Evolutionary conservation across 2,797 vertebrate species (phyloP).

Genomic region (Mormyrops boulengeri): DNA sequence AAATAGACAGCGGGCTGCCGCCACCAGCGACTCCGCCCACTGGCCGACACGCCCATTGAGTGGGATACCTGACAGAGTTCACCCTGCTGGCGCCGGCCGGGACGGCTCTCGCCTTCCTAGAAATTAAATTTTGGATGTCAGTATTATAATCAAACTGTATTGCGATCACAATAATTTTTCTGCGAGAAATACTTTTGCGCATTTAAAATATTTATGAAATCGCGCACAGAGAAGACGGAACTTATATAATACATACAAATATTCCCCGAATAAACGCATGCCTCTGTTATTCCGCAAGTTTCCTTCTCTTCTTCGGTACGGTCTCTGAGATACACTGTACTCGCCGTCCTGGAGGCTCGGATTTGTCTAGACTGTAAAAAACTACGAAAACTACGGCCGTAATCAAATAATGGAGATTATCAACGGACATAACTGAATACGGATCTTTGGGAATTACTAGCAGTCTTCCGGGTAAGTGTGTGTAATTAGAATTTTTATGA

Average conservation of each 20-base stretch:
- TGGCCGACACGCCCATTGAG: not conserved
- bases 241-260: not conserved
- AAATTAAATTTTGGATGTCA: not conserved
- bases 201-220: not conserved
- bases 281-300: not conserved
- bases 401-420: slow-evolving; percentile 61
- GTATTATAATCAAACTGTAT: not conserved
- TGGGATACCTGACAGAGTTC: not conserved
- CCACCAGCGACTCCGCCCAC: not conserved
- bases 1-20: not conserved
- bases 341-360: not conserved
- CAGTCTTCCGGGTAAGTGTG: slow-evolving; percentile 49
- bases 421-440: slow-evolving; percentile 55
- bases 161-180: not conserved
- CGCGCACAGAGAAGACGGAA: not conserved
- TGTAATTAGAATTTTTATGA: not conserved
- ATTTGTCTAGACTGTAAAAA: not conserved
- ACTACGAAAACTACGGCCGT: slow-evolving; percentile 36
- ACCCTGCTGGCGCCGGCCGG: not conserved
- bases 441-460: slow-evolving; percentile 73
- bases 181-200: not conserved
- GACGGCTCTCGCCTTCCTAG: not conserved
- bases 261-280: not conserved
- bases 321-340: not conserved
- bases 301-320: not conserved